These are phyloP conservation scores for Masticophis lateralis DNA, from an alignment of 2,797 vertebrate genomes.

Conservation along the genomic window DNA sequence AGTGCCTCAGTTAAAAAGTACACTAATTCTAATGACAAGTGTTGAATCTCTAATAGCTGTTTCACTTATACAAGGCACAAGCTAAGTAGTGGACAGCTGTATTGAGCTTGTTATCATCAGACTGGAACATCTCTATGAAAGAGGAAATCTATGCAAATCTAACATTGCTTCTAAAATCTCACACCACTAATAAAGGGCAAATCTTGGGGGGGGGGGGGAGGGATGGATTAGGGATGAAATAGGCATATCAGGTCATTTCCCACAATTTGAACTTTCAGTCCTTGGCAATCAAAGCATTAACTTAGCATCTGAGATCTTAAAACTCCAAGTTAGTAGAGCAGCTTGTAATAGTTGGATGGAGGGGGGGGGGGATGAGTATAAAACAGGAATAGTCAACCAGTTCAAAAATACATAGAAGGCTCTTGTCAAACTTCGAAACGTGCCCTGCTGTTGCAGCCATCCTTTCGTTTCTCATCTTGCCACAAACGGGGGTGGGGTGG, in stretches of 20 bases:
- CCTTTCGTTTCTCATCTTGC: not conserved
- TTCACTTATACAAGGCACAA: not conserved
- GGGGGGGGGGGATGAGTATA: not conserved
- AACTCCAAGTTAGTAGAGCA: not conserved
- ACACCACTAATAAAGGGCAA: not conserved
- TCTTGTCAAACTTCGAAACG: not conserved
- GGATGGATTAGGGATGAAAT: not conserved
- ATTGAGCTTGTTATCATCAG: not conserved
- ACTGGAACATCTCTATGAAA: not conserved
- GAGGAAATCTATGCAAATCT: not conserved
- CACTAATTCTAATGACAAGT: not conserved
- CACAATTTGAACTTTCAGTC: not conserved
- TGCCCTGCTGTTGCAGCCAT: too few species aligned
- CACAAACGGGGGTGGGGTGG: not conserved
- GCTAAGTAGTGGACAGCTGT: not conserved
- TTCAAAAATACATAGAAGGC: not conserved
- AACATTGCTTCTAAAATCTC: not conserved
- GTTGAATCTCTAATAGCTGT: not conserved
- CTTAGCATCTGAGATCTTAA: not conserved
- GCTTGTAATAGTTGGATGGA: not conserved
- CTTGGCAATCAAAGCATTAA: not conserved
- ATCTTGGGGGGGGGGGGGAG: accelerated
- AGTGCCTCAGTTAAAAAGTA: not conserved
- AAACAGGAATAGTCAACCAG: not conserved
- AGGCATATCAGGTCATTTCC: not conserved